Base-by-base conservation (phyloP, 2,888 invertebrate species). In the Notodonta ziczac region DNA sequence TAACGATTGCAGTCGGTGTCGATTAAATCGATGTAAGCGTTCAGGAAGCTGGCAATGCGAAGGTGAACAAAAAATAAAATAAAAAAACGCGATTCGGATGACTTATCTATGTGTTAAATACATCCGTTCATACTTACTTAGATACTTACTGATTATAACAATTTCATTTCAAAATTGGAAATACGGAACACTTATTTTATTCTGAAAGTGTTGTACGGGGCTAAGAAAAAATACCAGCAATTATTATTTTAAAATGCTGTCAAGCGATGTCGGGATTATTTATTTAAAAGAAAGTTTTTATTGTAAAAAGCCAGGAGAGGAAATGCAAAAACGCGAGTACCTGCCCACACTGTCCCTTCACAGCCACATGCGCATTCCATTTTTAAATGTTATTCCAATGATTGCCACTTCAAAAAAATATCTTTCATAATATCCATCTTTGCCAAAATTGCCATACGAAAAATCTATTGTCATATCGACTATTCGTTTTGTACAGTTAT, bases 251-350 rank as follows among this genome's bases (percentile, higher is more conserved):
- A 89, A 89, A 91, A 89, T 90, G 89, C 82, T 89, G 93, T 92
- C 93, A 92, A 85, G 81, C 86, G 77, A 83, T 84, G 90, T 89
- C 87, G 84, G 90, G 90, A 90, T 91, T 93, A 92, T 93, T 93
- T 92, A 93, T 93, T 93, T 93, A 91, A 90, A 93, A 93, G 93
- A 93, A 93, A 93, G 93, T 93, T 93, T 91, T 93, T 92, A 92
- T 89, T 89, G 85, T 90, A 93, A 93, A 93, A 93, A 93, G 89
- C 80, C 72, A 75, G 90, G 90, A 89, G 86, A 93, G 93, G 93
- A 93, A 93, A 93, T 93, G 92, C 92, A 93, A 93, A 93, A 93
- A 93, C 90, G 79, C 78, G 78, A 73, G 86, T 86, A 85, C 85
- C 86, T 93, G 91, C 91, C 86, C 80, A 80, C 83, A 89, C 87